Conservation (phyloP, 2,888 invertebrate species). For the Chrysotoxum bicinctum region DNA sequence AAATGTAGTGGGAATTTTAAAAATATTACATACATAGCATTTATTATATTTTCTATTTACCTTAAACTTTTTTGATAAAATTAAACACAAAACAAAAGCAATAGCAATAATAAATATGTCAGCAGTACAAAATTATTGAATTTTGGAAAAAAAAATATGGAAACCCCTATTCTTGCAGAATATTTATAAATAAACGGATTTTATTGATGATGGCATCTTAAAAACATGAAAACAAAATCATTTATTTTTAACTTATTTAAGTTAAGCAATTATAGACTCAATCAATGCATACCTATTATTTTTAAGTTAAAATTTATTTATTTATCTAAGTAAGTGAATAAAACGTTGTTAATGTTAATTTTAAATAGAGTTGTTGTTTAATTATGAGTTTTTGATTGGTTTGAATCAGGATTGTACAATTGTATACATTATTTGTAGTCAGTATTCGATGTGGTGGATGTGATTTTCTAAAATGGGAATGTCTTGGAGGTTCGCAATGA, state of each 20-base stretch:
- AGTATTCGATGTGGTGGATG: too few species aligned
- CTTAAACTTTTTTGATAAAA: conserved; percentile 30
- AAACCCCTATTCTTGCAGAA: not conserved
- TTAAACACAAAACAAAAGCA: not conserved
- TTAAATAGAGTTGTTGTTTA: not conserved
- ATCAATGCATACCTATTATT: conserved; percentile 49
- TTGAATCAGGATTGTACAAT: not conserved
- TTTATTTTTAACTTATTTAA: conserved; percentile 37
- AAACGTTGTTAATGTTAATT: conserved; percentile 41
- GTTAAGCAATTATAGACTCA: conserved; percentile 33
- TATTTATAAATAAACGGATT: conserved; percentile 16
- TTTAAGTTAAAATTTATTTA: conserved; percentile 45
- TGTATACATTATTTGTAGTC: not conserved
- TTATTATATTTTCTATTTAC: conserved; percentile 47
- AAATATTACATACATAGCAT: conserved; percentile 41
- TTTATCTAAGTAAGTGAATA: conserved; percentile 17
- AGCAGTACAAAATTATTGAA: conserved; percentile 8
- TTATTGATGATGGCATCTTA: not conserved
- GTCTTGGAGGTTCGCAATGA: too few species aligned
- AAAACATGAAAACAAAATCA: not conserved
- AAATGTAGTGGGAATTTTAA: not conserved
- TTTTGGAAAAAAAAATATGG: not conserved
- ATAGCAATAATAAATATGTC: not conserved
- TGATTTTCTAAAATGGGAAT: too few species aligned
- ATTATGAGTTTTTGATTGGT: not conserved